Evolutionary conservation across 2,888 invertebrate species (phyloP), one percentile per base, ranked within the genome.

Genomic region (Oxycera nigricornis): DNA sequence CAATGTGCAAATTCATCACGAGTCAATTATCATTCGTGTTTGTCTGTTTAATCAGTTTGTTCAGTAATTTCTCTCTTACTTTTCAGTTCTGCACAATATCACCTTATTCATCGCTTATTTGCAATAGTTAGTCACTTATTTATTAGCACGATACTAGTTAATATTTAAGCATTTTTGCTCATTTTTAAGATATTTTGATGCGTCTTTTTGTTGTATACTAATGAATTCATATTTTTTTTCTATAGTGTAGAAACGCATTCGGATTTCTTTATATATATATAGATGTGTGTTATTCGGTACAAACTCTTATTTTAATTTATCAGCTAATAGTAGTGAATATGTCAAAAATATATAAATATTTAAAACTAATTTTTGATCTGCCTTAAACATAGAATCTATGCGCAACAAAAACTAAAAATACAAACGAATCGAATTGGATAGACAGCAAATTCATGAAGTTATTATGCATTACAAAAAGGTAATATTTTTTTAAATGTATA

Each of bases 1-100:
- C 35, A 7, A 11, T n/a, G n/a, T n/a, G n/a, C 14, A 14, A n/a
- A 14, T 14, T 50, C 26, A 26, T 59, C 55, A 30, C 59, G 30
- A 59, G 59, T 59, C 59, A 59, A 28, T 59, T 59, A 59, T 59
- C 30, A 59, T 59, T 17, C 30, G 7, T 26, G 59, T 22, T 26
- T 55, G 17, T 55, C 4, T 4, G 6, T 59, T 59, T 24, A 7
- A 7, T 17, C 9, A 9, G 9, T 55, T 55, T 55, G 55, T 59
- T 59, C 59, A 59, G 30, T 59, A 24, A 22, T 55, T 59, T 59
- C 28, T 59, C 59, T 59, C 59, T 59, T 59, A 59, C 59, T 59
- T 59, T 59, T 59, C 59, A 59, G 17, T 24, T n/a, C 46, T 46
- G 11, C 46, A 3, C 17, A 46, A 46, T 46, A 46, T 46, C 46